phyloP scores from a whole-genome alignment of 2,797 vertebrate genomes.

The Ammospiza maritima region DNA sequence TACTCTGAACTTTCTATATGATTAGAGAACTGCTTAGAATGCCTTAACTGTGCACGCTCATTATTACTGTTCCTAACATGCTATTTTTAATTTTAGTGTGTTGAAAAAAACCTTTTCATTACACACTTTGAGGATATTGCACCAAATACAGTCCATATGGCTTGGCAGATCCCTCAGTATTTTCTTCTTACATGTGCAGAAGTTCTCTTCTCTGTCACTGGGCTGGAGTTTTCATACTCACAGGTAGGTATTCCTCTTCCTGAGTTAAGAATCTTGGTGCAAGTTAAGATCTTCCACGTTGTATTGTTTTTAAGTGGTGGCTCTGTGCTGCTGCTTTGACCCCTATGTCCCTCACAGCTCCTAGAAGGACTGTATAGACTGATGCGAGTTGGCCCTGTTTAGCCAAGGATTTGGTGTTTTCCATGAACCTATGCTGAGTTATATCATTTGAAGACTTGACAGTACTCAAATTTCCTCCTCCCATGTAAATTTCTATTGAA shows the following conservation, averaged over 20 bases:
- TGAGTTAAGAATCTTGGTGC: neutral
- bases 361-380: neutral
- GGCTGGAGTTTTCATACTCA: slow-evolving; percentile 94
- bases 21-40: no score
- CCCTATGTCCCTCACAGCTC: neutral
- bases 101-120: rapidly evolving
- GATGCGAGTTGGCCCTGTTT: neutral
- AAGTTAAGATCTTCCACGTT: neutral
- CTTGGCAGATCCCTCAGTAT: slow-evolving; percentile 97
- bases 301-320: neutral
- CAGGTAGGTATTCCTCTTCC: slow-evolving; percentile 81
- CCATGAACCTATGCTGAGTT: neutral
- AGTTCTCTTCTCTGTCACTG: slow-evolving; percentile 95
- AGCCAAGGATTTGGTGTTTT: neutral
- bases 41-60: no score
- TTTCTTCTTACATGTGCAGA: slow-evolving; percentile 92
- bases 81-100: no score
- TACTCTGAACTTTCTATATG: no score
- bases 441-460: neutral
- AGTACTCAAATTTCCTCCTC: neutral
- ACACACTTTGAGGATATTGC: slow-evolving; percentile 79
- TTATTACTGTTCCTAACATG: no score
- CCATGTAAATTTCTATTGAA: neutral
- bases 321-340: neutral
- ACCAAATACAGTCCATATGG: slow-evolving; percentile 88